These are phyloP conservation scores for Drosophila pullipes DNA, from an alignment of 2,888 invertebrate species.

Conservation along the genomic window DNA sequence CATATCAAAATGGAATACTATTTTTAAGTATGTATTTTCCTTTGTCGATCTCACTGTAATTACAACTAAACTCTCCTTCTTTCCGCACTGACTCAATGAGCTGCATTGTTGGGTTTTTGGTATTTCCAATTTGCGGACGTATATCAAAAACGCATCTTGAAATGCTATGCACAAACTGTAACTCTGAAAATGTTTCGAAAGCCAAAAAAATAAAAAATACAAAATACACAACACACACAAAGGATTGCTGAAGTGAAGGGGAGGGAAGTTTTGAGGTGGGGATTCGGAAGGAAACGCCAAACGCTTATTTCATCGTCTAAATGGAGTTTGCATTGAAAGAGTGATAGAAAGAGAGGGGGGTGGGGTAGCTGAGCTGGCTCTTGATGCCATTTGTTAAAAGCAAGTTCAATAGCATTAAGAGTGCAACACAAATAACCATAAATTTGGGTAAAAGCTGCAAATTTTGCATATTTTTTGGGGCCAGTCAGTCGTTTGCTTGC, in stretches of 20 bases:
- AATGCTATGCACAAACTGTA: slow-evolving; percentile 75
- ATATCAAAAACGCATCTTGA: slow-evolving; percentile 62
- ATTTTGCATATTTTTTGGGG: slow-evolving; percentile 74
- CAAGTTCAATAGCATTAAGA: slow-evolving; percentile 81
- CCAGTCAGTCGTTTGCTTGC: slow-evolving; percentile 23
- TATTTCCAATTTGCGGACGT: slow-evolving; percentile 54
- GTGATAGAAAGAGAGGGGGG: not conserved
- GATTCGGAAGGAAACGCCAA: slow-evolving; percentile 29
- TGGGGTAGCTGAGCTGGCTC: slow-evolving; percentile 20
- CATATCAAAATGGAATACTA: slow-evolving; percentile 7
- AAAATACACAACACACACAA: slow-evolving; percentile 11
- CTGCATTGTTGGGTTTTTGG: slow-evolving; percentile 35
- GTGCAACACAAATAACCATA: slow-evolving; percentile 81
- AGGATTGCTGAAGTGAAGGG: slow-evolving; percentile 6
- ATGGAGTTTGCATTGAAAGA: slow-evolving; percentile 58
- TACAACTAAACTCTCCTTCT: slow-evolving; percentile 4
- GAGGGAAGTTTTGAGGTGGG: not conserved
- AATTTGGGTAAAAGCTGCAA: slow-evolving; percentile 78
- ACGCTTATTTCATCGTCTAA: slow-evolving; percentile 78
- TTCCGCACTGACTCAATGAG: slow-evolving; percentile 13
- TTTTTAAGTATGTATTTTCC: slow-evolving; percentile 12
- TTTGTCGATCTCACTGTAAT: slow-evolving; percentile 13
- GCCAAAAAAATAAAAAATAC: slow-evolving; percentile 52
- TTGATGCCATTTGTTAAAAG: slow-evolving; percentile 79
- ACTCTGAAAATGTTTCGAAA: slow-evolving; percentile 73